Base-by-base conservation (phyloP, 1,140 invertebrate genomes). In the Yoshiicerus persimilis region DNA sequence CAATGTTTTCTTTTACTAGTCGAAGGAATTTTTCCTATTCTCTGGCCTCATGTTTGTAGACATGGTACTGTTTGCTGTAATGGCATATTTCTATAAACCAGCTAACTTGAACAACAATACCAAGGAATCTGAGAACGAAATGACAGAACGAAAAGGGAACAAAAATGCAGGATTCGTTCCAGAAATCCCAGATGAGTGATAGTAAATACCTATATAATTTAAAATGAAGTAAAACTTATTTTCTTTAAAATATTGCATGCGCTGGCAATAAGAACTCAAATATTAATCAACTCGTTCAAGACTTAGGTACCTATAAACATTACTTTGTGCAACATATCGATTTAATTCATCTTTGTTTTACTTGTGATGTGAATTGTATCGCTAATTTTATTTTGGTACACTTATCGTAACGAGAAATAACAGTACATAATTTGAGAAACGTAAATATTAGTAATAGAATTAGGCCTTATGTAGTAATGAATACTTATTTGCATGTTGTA, bases 21-120 rank as follows among this genome's bases (percentile, higher is more conserved):
- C 95, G 30, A 94, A 94, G 34, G 97, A 98, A 92, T 98, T 98
- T 92, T 96, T 98, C 93, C 92, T 99, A 0, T 99, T 98, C 92
- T 96, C 97, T 66, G 95, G 93, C 1, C 92, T 98, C 1, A 98
- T 99, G 97, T 92, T 95, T 70, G 91, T 94, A 0, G 96, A 97
- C 90, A 97, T 98, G 93, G 47, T 96, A 0, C 92, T 98, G 27
- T 98, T 99, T 91, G 94, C 94, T 66, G 91, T 95, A 0, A 95
- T 99, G 94, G 96, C 96, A 0, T 92, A 89, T 83, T 92, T 91
- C 88, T 94, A 94, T 91, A 92, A 91, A 27, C 94, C 93, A 64
- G 77, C 86, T 34, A 36, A 32, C 16, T 30, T 47, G 56, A 30
- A 41, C 66, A 87, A 41, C 4, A 56, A 47, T n/a, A 56, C 11